Conservation (phyloP, 1,140 invertebrate genomes). For the Drosophila navojoa region DNA sequence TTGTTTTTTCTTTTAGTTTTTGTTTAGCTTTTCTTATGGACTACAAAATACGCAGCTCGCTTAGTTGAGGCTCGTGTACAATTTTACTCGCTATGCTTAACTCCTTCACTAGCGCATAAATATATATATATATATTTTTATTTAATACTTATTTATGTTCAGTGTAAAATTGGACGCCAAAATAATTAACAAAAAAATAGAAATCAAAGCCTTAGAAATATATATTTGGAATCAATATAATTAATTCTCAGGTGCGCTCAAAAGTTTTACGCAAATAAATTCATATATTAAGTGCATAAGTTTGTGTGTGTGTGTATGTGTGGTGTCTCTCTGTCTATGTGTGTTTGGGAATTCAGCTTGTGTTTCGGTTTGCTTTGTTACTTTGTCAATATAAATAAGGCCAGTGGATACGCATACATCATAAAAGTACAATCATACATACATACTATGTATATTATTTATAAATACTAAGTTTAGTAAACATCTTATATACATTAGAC, state of each 20-base stretch:
- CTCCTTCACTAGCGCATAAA: conserved; percentile 17
- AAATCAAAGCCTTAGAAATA: conserved; percentile 61
- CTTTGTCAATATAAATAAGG: conserved; percentile 80
- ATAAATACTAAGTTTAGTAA: conserved; percentile 31
- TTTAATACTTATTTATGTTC: conserved; percentile 54
- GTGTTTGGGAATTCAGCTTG: conserved; percentile 42
- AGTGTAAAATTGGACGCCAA: conserved; percentile 80
- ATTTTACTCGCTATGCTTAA: conserved; percentile 27
- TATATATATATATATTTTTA: conserved; percentile 12
- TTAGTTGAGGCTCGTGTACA: conserved; percentile 31
- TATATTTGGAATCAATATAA: conserved; percentile 45
- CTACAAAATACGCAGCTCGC: conserved; percentile 65
- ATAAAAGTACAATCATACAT: conserved; percentile 73
- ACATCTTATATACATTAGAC: conserved; percentile 62
- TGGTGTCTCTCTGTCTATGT: conserved; percentile 28
- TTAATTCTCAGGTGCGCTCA: conserved; percentile 58
- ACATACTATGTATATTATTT: conserved; percentile 9
- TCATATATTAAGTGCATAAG: conserved; percentile 32
- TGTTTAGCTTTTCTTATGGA: conserved; percentile 53
- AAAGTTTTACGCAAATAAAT: conserved; percentile 53
- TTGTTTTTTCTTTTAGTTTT: neutral
- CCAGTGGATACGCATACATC: conserved; percentile 83
- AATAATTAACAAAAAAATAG: conserved; percentile 66
- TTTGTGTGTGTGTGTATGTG: conserved; percentile 24
- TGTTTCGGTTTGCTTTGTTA: conserved; percentile 15